Percentiles rank a stretch among this genome's conserved stretches.
Evolutionary conservation across 2,797 vertebrate species (phyloP).

Genomic region (Choloepus didactylus): DNA sequence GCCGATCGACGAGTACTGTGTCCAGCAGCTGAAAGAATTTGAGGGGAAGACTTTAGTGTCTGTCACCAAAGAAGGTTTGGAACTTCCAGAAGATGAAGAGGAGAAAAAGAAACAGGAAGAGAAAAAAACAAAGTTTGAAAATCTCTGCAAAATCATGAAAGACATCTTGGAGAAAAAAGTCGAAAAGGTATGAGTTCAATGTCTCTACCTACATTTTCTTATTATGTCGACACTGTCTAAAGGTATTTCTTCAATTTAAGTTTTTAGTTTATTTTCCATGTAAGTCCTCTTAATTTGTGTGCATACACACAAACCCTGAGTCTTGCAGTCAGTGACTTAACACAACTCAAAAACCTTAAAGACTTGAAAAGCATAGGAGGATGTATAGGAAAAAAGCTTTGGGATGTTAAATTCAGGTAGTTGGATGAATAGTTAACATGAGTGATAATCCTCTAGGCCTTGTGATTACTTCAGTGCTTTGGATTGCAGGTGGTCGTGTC

Average conservation of each 20-base stretch:
- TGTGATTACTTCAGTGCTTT: rapidly evolving
- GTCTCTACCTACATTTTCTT: rapidly evolving
- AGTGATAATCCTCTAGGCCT: rapidly evolving
- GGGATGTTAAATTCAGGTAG: no score
- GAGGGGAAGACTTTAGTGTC: constrained; percentile 97
- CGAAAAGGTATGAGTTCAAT: constrained; percentile 91
- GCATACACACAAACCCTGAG: no score
- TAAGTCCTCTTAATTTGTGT: no score
- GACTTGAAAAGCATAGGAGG: no score
- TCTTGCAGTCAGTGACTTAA: rapidly evolving
- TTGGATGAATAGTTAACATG: no score
- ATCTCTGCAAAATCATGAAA: constrained; percentile 97
- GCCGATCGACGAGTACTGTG: constrained; percentile 98
- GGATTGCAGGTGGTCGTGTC: constrained; percentile 94
- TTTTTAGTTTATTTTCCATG: no score
- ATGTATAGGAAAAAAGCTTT: background rate
- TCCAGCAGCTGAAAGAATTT: constrained; percentile 97
- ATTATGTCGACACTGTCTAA: rapidly evolving
- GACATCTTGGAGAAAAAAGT: constrained; percentile 98
- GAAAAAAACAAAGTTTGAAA: constrained; percentile 95
- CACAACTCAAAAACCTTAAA: background rate
- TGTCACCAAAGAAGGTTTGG: constrained; percentile 97
- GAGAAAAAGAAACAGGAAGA: constrained; percentile 97
- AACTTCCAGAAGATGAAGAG: constrained; percentile 97
- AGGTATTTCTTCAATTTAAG: no score